These are phyloP conservation scores for Catajapyx aquilonaris DNA, from an alignment of 1,140 invertebrate genomes.

Conservation along the genomic window DNA sequence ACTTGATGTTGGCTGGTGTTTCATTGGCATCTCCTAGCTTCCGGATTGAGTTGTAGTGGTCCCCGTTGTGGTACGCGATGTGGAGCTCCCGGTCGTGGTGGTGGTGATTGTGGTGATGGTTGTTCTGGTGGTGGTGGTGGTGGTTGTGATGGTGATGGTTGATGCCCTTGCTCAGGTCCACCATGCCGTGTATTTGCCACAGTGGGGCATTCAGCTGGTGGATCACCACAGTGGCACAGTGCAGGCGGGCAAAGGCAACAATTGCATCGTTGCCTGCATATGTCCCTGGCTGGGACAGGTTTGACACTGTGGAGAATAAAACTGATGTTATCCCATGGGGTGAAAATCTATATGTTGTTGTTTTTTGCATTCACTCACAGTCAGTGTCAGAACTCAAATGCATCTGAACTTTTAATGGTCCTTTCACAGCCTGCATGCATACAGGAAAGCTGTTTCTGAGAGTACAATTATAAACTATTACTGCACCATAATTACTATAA, in stretches of 20 bases:
- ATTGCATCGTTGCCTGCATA: slow-evolving; percentile 33
- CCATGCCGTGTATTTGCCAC: slow-evolving; percentile 18
- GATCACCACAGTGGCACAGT: slow-evolving; percentile 26
- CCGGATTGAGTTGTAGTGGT: slow-evolving; percentile 24
- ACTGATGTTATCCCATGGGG: too few species aligned
- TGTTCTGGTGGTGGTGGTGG: not conserved
- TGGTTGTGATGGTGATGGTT: too few species aligned
- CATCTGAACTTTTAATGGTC: too few species aligned
- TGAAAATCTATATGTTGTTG: too few species aligned
- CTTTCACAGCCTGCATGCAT: too few species aligned
- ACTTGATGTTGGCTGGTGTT: slow-evolving; percentile 9
- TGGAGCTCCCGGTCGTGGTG: slow-evolving; percentile 20
- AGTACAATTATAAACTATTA: too few species aligned
- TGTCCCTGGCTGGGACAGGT: slow-evolving; percentile 24
- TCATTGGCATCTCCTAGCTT: slow-evolving; percentile 11
- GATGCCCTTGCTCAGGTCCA: slow-evolving; percentile 4
- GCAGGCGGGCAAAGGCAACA: slow-evolving; percentile 28
- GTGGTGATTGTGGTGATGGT: slow-evolving; percentile 5
- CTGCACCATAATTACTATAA: too few species aligned
- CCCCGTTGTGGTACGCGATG: slow-evolving; percentile 31
- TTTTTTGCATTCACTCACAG: too few species aligned
- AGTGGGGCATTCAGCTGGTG: slow-evolving; percentile 28
- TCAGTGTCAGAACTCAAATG: too few species aligned
- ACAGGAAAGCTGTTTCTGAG: too few species aligned
- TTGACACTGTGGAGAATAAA: too few species aligned